Base-by-base conservation (phyloP, 2,888 invertebrate species). In the Deroplatys truncata region DNA sequence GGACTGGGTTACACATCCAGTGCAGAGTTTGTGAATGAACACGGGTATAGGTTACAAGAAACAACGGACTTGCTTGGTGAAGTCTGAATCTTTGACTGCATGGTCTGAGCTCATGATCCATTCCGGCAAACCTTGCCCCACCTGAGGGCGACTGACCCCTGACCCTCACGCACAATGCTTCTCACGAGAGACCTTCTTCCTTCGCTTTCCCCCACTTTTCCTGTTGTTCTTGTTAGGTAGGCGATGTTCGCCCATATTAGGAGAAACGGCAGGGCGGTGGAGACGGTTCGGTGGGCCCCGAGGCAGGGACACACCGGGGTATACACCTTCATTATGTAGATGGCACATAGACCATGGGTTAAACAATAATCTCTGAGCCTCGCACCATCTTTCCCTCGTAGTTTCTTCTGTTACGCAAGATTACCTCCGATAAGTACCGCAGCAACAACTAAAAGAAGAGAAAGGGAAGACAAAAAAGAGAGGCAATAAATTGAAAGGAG, bases 71-170 rank as follows among this genome's bases (percentile, higher is more conserved):
- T 35, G 35, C 35, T 35, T 35, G 35, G 13, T 43, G 35, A 35
- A 35, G 43, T 43, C 43, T 43, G 43, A 43, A 13, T 43, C 43
- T 43, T 7, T 3, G 1, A 35, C 35, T 35, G 35, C 35, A 35
- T 35, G 35, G 5, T 35, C 43, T 43, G 43, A 43, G 43, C 43
- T 10, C 43, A 43, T 43, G 43, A 43, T 43, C 56, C 20, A 72
- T 72, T 16, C 56, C 56, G 56, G 56, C 56, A 72, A 20, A 72
- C 56, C 84, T 43, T 85, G 84, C 84, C 31, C 84, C 84, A 85
- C 84, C 84, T 85, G 29, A 35, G 84, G 84, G 35, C 43, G 83
- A 83, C 28, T 87, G 87, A 87, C 87, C 87, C 31, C 82, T 87
- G 87, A 87, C 87, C 56, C 87, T 43, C 82, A 82, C 49, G 87